Base-by-base conservation (phyloP, 2,113 vertebrate species). In the Calyptomena viridis region DNA sequence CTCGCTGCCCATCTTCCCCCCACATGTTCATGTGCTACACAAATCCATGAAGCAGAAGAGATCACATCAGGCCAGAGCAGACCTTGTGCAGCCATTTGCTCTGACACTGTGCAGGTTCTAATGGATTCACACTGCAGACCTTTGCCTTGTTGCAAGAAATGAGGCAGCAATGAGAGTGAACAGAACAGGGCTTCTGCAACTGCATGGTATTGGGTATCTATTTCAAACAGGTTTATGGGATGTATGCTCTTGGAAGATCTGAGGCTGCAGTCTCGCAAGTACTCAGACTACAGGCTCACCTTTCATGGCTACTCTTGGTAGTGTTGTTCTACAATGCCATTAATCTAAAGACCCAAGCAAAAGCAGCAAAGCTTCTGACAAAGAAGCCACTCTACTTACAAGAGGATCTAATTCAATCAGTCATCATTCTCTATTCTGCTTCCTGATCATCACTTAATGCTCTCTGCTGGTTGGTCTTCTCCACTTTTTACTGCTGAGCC, bases 1-100 rank as follows among this genome's bases (percentile, higher is more conserved):
- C n/a, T 52, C 7, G 1, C 12, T 28, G 33, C 11, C 68, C n/a
- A 1, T 15, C 33, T 12, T 69, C 37, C 24, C 40, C 33, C 5
- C 69, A 35, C 1, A 14, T 0, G 0, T 40, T n/a, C 49, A 31
- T 0, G 0, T 24, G 30, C 55, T 42, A 16, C 15, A 66, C 2
- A 3, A 83, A 83, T 3, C 33, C 33, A 15, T 19, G 3, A 2
- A 7, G 11, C 22, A 35, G 35, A 80, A 72, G 7, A 22, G 24
- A 79, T 15, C 22, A n/a, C 8, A 21, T 4, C 11, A 56, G 62
- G n/a, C 11, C 62, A 74, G 40, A 78, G 56, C 0, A 11, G 46
- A 33, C 9, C 71, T 30, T n/a, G 46, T 39, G 37, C 18, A 78
- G 21, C 40, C 42, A 13, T 15, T 9, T 39, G 24, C 37, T 79